These are phyloP conservation scores for Epizoanthus illoricatus DNA, from an alignment of 92 coral and sea anemone genomes.

Conservation along the genomic window DNA sequence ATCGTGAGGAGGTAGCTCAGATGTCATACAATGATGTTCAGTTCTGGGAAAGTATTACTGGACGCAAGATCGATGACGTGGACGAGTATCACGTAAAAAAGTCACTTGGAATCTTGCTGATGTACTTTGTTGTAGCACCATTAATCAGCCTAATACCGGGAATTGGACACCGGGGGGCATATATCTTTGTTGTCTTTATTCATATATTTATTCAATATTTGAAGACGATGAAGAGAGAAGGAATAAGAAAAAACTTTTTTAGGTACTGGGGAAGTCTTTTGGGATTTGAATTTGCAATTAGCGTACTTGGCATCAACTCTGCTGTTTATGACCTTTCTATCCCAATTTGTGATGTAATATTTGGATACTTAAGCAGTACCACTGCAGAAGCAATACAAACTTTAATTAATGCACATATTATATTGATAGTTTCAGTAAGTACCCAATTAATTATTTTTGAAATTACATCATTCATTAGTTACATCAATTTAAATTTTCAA, in stretches of 20 bases:
- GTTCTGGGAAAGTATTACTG: background rate
- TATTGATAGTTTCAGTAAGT: background rate
- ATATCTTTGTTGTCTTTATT: background rate
- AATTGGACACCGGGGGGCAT: constrained; percentile 1
- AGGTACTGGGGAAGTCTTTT: background rate
- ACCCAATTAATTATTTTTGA: background rate
- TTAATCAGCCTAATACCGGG: background rate
- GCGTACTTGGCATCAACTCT: background rate
- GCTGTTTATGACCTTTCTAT: background rate
- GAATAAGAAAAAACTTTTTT: background rate
- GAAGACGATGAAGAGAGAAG: constrained; percentile 2
- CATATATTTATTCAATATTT: background rate
- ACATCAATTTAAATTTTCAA: background rate
- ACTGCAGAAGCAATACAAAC: background rate
- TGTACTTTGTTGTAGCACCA: constrained; percentile 3
- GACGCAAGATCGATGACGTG: background rate
- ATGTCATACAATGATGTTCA: background rate
- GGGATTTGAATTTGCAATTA: constrained; percentile 2
- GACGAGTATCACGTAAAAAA: background rate
- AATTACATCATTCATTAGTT: background rate
- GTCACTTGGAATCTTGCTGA: background rate
- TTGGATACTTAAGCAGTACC: background rate
- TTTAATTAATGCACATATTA: background rate
- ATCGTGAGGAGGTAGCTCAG: background rate
- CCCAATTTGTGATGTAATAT: background rate